Conservation (phyloP, 2,888 invertebrate species). For the Harpalus rubripes region DNA sequence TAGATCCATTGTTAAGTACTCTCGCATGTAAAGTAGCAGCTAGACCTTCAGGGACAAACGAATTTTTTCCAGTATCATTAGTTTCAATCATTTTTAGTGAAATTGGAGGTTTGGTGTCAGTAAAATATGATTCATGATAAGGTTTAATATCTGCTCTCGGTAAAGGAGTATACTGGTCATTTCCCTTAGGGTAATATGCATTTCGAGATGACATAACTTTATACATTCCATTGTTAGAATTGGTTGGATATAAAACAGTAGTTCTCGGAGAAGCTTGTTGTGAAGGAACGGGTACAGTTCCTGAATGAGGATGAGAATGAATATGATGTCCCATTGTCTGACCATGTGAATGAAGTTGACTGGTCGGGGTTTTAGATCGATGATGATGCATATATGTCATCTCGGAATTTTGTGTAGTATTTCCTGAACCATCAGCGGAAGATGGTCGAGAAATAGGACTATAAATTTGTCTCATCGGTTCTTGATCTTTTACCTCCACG, state of each 20-base stretch:
- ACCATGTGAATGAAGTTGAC: conserved; percentile 66
- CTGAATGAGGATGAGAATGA: conserved; percentile 49
- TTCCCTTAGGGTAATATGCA: conserved; percentile 71
- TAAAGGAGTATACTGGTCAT: conserved; percentile 79
- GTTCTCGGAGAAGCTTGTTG: conserved; percentile 75
- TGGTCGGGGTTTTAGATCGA: conserved; percentile 72
- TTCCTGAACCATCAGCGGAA: conserved; percentile 78
- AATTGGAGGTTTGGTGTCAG: conserved; percentile 80
- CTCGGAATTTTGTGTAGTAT: conserved; percentile 63
- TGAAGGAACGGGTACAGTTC: conserved; percentile 69
- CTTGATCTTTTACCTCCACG: conserved; percentile 73
- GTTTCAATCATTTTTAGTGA: conserved; percentile 70
- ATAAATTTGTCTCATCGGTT: conserved; percentile 77
- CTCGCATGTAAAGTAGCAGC: conserved; percentile 91
- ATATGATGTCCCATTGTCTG: conserved; percentile 70
- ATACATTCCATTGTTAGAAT: conserved; percentile 46
- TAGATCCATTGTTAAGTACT: conserved; percentile 78
- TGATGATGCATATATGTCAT: conserved; percentile 75
- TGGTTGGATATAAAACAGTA: conserved; percentile 73
- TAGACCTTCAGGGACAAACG: conserved; percentile 82
- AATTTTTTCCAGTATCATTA: conserved; percentile 72
- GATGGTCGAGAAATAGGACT: conserved; percentile 81
- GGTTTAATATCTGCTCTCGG: conserved; percentile 86
- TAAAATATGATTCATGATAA: conserved; percentile 85
- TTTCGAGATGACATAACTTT: conserved; percentile 69